A percentile compares a stretch with the other conserved stretches of the same genome.
These are phyloP conservation scores for Pempheris klunzingeri DNA, from an alignment of 2,797 vertebrate genomes.

Conservation along the genomic window DNA sequence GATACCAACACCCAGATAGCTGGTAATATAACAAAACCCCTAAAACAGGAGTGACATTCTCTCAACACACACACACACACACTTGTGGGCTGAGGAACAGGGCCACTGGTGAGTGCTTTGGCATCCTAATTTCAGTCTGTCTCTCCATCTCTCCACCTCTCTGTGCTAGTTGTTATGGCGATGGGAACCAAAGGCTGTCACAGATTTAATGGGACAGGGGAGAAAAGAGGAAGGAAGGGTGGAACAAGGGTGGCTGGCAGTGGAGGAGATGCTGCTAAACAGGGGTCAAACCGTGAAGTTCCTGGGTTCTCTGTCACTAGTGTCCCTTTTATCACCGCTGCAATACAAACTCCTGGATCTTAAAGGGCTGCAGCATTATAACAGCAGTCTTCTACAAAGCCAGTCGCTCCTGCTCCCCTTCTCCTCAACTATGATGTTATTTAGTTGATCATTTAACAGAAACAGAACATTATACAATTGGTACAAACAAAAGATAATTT, in stretches of 20 bases:
- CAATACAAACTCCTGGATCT: neutral
- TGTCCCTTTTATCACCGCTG: neutral
- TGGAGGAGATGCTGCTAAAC: slow-evolving; percentile 26
- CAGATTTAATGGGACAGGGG: slow-evolving; percentile 73
- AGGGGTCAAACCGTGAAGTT: slow-evolving; percentile 6
- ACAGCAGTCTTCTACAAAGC: neutral
- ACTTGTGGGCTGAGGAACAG: slow-evolving; percentile 56
- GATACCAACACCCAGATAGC: slow-evolving; percentile 24
- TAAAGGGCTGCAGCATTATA: neutral
- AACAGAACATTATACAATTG: neutral
- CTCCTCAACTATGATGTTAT: neutral
- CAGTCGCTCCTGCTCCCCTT: neutral
- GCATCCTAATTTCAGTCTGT: slow-evolving; percentile 76
- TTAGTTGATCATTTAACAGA: neutral
- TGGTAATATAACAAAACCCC: slow-evolving; percentile 58
- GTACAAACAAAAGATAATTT: neutral
- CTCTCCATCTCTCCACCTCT: slow-evolving; percentile 70
- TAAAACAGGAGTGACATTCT: slow-evolving; percentile 39
- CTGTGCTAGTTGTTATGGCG: slow-evolving; percentile 79
- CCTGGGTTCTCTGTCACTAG: neutral
- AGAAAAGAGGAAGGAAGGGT: slow-evolving; percentile 42
- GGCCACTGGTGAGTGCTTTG: slow-evolving; percentile 75
- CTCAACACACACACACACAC: slow-evolving; percentile 37
- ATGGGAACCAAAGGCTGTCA: slow-evolving; percentile 74
- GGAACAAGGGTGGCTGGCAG: slow-evolving; percentile 58